phyloP scores from a whole-genome alignment of 2,797 vertebrate genomes.

The Diplodus sargus region DNA sequence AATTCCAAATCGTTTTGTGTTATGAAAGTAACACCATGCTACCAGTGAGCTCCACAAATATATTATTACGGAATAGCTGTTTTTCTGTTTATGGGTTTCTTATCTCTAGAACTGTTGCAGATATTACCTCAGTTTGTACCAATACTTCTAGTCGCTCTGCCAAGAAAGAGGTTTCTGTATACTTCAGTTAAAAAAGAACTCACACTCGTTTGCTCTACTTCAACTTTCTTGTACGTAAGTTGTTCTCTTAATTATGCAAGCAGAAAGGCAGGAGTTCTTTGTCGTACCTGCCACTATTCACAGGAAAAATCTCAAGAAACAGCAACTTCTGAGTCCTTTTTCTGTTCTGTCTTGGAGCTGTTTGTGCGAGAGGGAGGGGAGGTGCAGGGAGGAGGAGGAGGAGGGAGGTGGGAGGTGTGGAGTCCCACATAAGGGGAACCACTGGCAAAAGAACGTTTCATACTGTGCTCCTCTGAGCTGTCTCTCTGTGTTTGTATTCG shows the following conservation, averaged over 20 bases:
- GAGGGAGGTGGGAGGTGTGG: slow-evolving; percentile 77
- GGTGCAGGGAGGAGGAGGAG: slow-evolving; percentile 60
- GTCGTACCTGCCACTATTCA: slow-evolving; percentile 16
- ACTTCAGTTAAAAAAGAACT: background rate
- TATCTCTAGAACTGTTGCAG: background rate
- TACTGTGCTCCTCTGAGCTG: slow-evolving; percentile 69
- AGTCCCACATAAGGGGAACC: slow-evolving; percentile 80
- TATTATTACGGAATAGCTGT: background rate
- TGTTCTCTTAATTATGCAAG: background rate
- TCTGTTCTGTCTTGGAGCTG: slow-evolving; percentile 69
- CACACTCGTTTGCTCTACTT: background rate
- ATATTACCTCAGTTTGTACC: background rate
- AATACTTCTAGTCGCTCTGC: slow-evolving; percentile 1
- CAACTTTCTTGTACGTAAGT: background rate
- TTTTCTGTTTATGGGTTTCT: background rate
- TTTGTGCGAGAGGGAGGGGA: slow-evolving; percentile 66
- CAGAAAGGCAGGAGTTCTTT: slow-evolving; percentile 15
- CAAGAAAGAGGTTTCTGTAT: background rate
- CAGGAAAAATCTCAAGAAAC: slow-evolving; percentile 43
- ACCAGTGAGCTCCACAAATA: background rate
- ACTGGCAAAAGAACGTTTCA: slow-evolving; percentile 77
- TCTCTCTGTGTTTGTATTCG: slow-evolving; percentile 70
- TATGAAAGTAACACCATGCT: background rate
- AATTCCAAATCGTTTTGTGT: background rate
- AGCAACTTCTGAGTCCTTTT: slow-evolving; percentile 52